Conservation (phyloP, 2,113 vertebrate species). For the Crotalus viridis region DNA sequence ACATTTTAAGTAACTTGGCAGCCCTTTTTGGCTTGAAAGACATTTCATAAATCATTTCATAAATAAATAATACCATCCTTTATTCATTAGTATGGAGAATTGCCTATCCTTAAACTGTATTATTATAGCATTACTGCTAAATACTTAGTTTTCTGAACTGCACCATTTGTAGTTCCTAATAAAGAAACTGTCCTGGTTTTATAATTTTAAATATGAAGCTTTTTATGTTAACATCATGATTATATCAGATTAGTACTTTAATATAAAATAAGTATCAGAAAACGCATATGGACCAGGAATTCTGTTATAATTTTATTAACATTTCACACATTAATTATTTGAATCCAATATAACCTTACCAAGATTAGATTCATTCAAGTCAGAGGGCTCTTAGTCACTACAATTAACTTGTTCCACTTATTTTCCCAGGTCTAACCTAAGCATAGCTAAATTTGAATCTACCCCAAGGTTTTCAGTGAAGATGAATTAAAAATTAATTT, state of each 20-base stretch:
- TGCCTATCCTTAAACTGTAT: background rate
- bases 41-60: background rate
- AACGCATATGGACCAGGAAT: background rate
- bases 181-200: background rate
- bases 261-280: background rate
- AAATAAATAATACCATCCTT: background rate
- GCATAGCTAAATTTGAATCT: background rate
- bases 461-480: background rate
- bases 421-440: background rate
- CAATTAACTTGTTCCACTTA: background rate
- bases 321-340: background rate
- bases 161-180: background rate
- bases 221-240: background rate
- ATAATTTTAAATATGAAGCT: background rate
- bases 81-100: background rate
- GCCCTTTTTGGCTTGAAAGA: background rate
- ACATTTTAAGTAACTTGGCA: background rate
- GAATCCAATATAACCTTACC: background rate
- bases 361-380: background rate
- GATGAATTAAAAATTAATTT: background rate
- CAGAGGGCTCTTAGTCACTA: background rate
- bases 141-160: background rate
- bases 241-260: background rate
- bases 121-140: background rate
- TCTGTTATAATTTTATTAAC: background rate